Evolutionary conservation across 2,797 vertebrate species (phyloP), one percentile per base, ranked within the genome.

Genomic region (Gambusia yucatana): DNA sequence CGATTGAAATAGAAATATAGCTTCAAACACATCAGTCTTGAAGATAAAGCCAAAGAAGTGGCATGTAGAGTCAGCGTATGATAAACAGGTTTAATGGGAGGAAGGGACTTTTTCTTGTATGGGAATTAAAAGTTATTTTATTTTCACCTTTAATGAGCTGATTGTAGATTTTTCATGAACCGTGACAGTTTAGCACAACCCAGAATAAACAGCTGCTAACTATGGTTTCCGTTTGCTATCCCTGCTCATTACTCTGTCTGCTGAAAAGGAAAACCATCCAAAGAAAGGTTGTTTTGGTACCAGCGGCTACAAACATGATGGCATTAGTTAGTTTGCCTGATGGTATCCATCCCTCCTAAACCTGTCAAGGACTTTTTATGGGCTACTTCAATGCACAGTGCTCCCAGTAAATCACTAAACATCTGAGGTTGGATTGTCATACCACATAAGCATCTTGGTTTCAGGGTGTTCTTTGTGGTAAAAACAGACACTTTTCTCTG

Each of bases 271-370:
- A 76, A 84, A 77, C 85, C 75, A 89, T 41, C 36, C 57, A 48
- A 69, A 77, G 80, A 77, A 86, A 84, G 28, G 79, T 77, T 71
- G 72, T 70, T 44, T 44, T 70, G 39, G 22, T 44, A n/a, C 41
- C 41, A n/a, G 20, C 0, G 1, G 20, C 20, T 67, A 39, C 33
- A 67, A 67, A 30, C 17, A 67, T 70, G 25, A 44, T 65, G 46
- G 72, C 61, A 82, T 86, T 44, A 79, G 81, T 90, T 81, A 82
- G 78, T 83, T 83, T 85, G 73, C 82, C 72, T 76, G 69, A 28
- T 86, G 52, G 48, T 73, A 84, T 65, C 25, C 52, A 48, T 61
- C 83, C 75, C 46, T 76, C 77, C 73, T 84, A 85, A 91, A 87
- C 20, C 71, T 76, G 79, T 76, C 86, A 50, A 50, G 30, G 4